Evolutionary conservation across 1,140 invertebrate genomes (phyloP), one percentile per base, ranked within the genome.

Genomic region (Temnothorax longispinosus): DNA sequence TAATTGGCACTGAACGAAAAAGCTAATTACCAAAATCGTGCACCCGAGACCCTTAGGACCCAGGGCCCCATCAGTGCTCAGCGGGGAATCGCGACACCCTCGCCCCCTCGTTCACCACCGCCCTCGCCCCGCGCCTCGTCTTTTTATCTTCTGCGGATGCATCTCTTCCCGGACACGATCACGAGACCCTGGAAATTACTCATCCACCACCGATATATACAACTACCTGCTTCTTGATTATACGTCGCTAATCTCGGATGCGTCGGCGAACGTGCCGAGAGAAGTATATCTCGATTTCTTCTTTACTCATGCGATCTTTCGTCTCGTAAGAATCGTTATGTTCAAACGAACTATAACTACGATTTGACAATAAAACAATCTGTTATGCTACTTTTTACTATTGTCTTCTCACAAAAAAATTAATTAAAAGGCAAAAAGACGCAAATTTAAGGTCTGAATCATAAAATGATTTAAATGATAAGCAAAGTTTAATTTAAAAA

Each of bases 1-100:
- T 94, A 95, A 94, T 94, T 94, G 93, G 94, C 93, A 92, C 92
- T 90, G 92, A 93, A 93, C 89, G 91, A 93, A 93, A 88, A 91
- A 93, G 84, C 88, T 93, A 93, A 93, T 93, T 93, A 93, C 91
- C 91, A 88, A 91, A 91, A 91, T 91, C 90, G 89, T 88, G 89
- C 86, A 88, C 87, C 90, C 89, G 90, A 87, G 89, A 88, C 89
- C 89, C 82, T 86, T 82, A 65, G 56, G 88, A 88, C 88, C 88
- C 86, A n/a, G 86, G 47, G 86, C 75, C 56, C 91, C 91, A 93
- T 93, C 93, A 93, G 91, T 86, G 89, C 94, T 64, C 94, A 94
- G 93, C 94, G 87, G 94, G 93, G 89, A 89, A 89, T 94, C 94
- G 94, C 91, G 94, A 94, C 93, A 94, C 93, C 92, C 93, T 93